Base-by-base conservation (phyloP, 2,888 invertebrate genomes). In the Lithosia quadra region DNA sequence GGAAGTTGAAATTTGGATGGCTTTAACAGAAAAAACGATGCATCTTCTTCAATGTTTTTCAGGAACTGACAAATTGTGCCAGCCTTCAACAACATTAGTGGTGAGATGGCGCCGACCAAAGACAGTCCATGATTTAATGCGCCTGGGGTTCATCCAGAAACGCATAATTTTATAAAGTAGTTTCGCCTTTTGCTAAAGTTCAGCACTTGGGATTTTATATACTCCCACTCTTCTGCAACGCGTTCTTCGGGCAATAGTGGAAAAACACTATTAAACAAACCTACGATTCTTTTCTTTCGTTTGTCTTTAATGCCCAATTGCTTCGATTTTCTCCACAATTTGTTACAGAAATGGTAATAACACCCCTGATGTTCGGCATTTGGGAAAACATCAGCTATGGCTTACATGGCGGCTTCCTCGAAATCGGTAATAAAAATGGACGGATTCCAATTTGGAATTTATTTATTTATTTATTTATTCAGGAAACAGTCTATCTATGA, bases 391-490 rank as follows among this genome's bases (percentile, higher is more conserved):
- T 69, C 65, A 60, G 62, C 62, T 65, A 69, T 58, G 65, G 69
- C 69, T 65, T 69, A 62, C 65, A 65, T 69, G 65, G 65, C 69
- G 65, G 65, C 69, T 69, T 65, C 65, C 49, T 69, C 65, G 62
- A 69, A 69, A 65, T 69, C 53, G 36, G 64, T 68, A 60, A 68
- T 68, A 64, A 68, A 68, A 68, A 68, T 68, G 56, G 65, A 69
- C 57, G 65, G 62, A 57, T 57, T 57, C 57, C 57, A 15, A 57
- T 57, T 11, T 57, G 24, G 28, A 57, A 57, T 28, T 28, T 62
- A 57, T 69, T 62, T 65, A 65, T 69, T 69, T 65, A 65, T 28
- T 69, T n/a, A n/a, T n/a, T n/a, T n/a, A n/a, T n/a, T n/a, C n/a
- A n/a, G n/a, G n/a, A n/a, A n/a, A n/a, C n/a, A n/a, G n/a, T n/a